Conservation (phyloP, 1,140 invertebrate genomes). For the Octopus sinensis region DNA sequence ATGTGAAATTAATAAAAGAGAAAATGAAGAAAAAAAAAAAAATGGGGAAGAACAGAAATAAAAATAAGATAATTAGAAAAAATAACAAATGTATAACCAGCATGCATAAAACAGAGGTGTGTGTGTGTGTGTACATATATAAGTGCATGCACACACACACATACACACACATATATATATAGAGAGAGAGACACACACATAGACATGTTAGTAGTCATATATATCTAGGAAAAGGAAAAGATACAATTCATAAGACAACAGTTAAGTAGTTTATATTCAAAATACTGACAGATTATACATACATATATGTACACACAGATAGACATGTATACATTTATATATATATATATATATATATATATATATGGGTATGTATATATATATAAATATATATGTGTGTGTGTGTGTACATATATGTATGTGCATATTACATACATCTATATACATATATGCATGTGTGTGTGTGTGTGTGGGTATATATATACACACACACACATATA, state of each 20-base stretch:
- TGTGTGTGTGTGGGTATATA: neutral
- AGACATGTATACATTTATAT: neutral
- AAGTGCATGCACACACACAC: neutral
- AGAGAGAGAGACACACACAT: neutral
- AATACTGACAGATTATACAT: neutral
- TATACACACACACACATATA: neutral
- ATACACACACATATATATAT: neutral
- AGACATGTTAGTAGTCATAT: neutral
- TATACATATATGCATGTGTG: neutral
- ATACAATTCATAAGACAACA: neutral
- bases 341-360: neutral
- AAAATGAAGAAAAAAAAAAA: too few species aligned
- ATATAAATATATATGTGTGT: neutral
- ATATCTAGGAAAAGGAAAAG: neutral
- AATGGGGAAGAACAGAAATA: too few species aligned
- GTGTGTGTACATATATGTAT: neutral
- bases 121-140: neutral
- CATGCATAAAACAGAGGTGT: neutral
- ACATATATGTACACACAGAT: neutral
- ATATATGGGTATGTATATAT: neutral
- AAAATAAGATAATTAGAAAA: too few species aligned
- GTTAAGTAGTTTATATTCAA: neutral
- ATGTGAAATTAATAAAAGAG: too few species aligned
- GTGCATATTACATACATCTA: neutral
- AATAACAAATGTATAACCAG: neutral